Conservation (phyloP, 2,797 vertebrate genomes). For the Perodicticus potto region DNA sequence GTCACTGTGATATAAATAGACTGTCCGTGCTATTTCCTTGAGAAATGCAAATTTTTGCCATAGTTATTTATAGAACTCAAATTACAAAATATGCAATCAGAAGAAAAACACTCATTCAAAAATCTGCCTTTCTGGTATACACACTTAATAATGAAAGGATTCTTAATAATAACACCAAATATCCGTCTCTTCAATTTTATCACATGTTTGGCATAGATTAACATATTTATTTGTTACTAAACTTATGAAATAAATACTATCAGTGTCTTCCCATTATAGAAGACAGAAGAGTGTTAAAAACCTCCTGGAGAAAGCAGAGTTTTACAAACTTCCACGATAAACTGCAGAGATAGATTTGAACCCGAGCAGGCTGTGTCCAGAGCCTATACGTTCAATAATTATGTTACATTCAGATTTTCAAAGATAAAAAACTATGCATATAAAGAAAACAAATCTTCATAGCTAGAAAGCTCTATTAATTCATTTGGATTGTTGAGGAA, state of each 20-base stretch:
- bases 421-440: not conserved
- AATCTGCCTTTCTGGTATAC: not conserved
- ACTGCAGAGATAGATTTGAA: not conserved
- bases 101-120: not conserved
- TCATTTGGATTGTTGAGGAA: not conserved
- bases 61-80: constrained; percentile 7
- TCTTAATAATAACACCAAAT: not conserved
- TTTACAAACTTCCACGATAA: not conserved
- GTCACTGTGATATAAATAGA: not conserved
- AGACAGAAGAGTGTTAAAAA: not conserved
- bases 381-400: not conserved
- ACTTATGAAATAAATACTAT: not conserved
- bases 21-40: not conserved
- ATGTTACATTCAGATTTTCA: not conserved
- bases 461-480: not conserved
- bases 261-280: not conserved
- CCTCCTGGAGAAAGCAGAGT: not conserved
- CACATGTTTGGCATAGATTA: not conserved
- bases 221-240: not conserved
- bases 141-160: not conserved
- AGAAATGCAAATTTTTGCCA: not conserved
- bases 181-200: not conserved
- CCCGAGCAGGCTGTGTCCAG: not conserved
- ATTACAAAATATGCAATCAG: not conserved
- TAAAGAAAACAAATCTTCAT: not conserved